These are phyloP conservation scores for Ferrisia virgata DNA, from an alignment of 2,888 invertebrate species.

Conservation along the genomic window DNA sequence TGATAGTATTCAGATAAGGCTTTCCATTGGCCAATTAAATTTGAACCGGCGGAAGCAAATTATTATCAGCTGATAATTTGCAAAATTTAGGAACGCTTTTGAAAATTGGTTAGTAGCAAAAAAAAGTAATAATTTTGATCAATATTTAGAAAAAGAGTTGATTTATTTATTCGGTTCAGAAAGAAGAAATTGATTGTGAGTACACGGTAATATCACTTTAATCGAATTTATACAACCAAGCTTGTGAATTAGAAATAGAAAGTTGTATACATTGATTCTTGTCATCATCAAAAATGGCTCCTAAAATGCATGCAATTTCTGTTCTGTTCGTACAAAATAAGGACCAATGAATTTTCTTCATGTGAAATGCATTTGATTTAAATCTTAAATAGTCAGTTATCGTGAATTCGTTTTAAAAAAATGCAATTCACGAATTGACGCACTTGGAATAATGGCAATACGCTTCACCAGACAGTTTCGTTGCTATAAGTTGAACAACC, in stretches of 20 bases:
- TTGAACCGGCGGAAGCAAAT: neutral
- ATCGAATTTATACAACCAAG: neutral
- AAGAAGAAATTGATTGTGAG: neutral
- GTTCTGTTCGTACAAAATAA: neutral
- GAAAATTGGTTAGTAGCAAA: neutral
- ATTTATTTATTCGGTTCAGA: neutral
- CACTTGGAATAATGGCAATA: neutral
- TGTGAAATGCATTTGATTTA: neutral
- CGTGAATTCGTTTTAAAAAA: neutral
- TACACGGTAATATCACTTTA: neutral
- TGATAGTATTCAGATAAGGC: no score
- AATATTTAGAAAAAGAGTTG: neutral
- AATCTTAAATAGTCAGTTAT: neutral
- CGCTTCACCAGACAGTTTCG: neutral
- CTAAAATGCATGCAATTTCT: neutral
- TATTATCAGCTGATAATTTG: constrained; percentile 28
- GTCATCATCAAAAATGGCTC: neutral
- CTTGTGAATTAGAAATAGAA: neutral
- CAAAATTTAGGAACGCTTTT: neutral
- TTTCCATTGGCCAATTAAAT: neutral
- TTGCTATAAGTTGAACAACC: neutral
- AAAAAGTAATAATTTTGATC: neutral
- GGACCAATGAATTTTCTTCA: neutral
- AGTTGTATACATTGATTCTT: neutral
- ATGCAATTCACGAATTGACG: neutral